Conservation (phyloP, 2,797 vertebrate genomes). For the Sebastes vulpes region DNA sequence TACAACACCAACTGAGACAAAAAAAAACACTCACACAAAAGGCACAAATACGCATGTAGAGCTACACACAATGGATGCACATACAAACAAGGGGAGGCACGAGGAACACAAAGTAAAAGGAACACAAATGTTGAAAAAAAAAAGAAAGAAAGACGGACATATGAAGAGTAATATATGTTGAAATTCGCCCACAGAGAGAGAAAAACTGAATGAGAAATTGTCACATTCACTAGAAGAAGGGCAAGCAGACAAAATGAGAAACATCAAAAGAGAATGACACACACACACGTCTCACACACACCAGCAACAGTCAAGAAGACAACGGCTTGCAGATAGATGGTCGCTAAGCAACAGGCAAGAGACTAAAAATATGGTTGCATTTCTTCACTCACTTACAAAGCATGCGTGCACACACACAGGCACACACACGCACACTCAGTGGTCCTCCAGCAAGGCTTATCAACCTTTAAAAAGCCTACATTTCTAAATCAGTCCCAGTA, state of each 20-base stretch:
- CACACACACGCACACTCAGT: background rate
- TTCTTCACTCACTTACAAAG: slow-evolving; percentile 55
- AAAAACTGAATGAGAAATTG: slow-evolving; percentile 11
- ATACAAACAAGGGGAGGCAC: slow-evolving; percentile 48
- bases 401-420: background rate
- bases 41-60: slow-evolving; percentile 27
- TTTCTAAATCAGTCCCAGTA: slow-evolving; percentile 53
- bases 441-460: slow-evolving; percentile 44
- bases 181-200: background rate
- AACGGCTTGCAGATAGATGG: slow-evolving; percentile 69
- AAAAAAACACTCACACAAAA: slow-evolving; percentile 16
- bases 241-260: slow-evolving; percentile 19
- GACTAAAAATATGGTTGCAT: slow-evolving; percentile 81
- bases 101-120: background rate
- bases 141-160: background rate
- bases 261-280: slow-evolving; percentile 31
- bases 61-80: slow-evolving; percentile 25
- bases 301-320: slow-evolving; percentile 72
- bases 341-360: slow-evolving; percentile 86
- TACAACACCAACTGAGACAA: slow-evolving; percentile 35
- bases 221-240: slow-evolving; percentile 18
- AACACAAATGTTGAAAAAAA: background rate
- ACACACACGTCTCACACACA: slow-evolving; percentile 22
- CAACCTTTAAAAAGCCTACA: slow-evolving; percentile 53
- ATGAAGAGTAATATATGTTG: background rate